A percentile compares a stretch with the other conserved stretches of the same genome.
Evolutionary conservation across 2,888 invertebrate species (phyloP).

Genomic region (Nomada ruficornis): DNA sequence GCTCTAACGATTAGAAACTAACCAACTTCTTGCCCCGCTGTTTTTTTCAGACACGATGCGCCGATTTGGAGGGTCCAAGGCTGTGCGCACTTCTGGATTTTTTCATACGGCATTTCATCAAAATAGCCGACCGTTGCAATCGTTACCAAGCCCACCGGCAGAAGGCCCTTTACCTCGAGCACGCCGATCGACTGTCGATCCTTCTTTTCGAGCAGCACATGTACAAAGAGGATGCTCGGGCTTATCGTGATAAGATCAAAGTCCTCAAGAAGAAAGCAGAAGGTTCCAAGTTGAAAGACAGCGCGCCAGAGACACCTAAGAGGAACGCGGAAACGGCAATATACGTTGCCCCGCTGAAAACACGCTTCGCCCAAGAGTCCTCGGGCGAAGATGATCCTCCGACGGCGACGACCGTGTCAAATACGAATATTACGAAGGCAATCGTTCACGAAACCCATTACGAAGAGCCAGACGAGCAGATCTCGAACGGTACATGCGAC

Average conservation of each 20-base stretch:
- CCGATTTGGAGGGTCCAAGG: slow-evolving; percentile 86
- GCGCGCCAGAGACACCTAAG: slow-evolving; percentile 76
- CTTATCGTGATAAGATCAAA: slow-evolving; percentile 86
- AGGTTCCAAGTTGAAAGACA: slow-evolving; percentile 14
- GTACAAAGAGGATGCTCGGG: slow-evolving; percentile 86
- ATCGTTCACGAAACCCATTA: slow-evolving; percentile 25
- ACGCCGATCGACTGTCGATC: slow-evolving; percentile 88
- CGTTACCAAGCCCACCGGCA: slow-evolving; percentile 87
- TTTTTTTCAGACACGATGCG: slow-evolving; percentile 79
- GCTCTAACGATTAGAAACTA: slow-evolving; percentile 23
- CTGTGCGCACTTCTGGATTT: slow-evolving; percentile 88
- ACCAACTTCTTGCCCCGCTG: slow-evolving; percentile 2
- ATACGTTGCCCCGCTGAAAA: slow-evolving; percentile 68
- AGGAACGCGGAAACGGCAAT: slow-evolving; percentile 75
- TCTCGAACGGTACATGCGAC: too few relatives aligned
- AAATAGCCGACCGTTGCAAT: slow-evolving; percentile 88
- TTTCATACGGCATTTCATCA: slow-evolving; percentile 90
- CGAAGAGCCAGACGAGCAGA: neutral
- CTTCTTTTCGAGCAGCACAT: slow-evolving; percentile 87
- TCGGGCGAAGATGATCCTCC: neutral
- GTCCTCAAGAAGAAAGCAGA: slow-evolving; percentile 56
- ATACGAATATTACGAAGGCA: neutral
- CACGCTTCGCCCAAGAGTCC: slow-evolving; percentile 62
- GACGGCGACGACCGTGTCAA: neutral
- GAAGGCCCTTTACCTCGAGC: slow-evolving; percentile 89